Evolutionary conservation across 2,888 invertebrate species (phyloP).

Genomic region (Helobdella robusta): DNA sequence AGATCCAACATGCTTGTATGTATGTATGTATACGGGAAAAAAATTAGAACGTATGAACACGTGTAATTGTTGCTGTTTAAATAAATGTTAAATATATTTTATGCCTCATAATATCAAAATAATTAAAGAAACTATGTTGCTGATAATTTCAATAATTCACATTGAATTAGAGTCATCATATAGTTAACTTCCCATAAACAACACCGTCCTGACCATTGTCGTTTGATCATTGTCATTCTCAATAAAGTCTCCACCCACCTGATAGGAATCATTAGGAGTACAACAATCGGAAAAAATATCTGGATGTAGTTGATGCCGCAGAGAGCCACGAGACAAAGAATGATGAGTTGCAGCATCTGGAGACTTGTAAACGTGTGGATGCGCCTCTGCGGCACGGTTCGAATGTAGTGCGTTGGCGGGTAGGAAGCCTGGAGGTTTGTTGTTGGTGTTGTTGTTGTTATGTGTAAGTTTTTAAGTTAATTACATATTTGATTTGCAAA

Average conservation of each 20-base stretch:
- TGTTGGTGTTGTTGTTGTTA: no score
- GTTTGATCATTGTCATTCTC: not conserved
- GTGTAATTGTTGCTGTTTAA: no score
- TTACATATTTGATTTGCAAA: not conserved
- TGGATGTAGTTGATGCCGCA: slow-evolving; percentile 54
- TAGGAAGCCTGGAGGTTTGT: slow-evolving; percentile 53
- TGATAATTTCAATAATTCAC: not conserved
- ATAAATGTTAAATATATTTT: not conserved
- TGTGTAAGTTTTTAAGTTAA: no score
- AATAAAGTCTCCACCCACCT: slow-evolving; percentile 41
- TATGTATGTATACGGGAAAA: no score
- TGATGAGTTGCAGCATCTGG: slow-evolving; percentile 50
- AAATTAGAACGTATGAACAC: no score
- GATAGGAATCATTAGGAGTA: slow-evolving; percentile 52
- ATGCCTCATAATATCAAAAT: not conserved
- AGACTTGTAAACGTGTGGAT: slow-evolving; percentile 51
- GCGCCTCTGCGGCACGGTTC: slow-evolving; percentile 52
- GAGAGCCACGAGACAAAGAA: slow-evolving; percentile 52
- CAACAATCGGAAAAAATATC: slow-evolving; percentile 56
- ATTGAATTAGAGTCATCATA: not conserved
- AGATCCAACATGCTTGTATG: no score
- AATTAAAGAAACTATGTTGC: not conserved
- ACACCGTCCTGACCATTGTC: not conserved
- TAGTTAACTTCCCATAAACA: not conserved
- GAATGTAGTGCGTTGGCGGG: slow-evolving; percentile 53